These are phyloP conservation scores for Lucilia cuprina DNA, from an alignment of 1,140 invertebrate genomes.

Conservation along the genomic window DNA sequence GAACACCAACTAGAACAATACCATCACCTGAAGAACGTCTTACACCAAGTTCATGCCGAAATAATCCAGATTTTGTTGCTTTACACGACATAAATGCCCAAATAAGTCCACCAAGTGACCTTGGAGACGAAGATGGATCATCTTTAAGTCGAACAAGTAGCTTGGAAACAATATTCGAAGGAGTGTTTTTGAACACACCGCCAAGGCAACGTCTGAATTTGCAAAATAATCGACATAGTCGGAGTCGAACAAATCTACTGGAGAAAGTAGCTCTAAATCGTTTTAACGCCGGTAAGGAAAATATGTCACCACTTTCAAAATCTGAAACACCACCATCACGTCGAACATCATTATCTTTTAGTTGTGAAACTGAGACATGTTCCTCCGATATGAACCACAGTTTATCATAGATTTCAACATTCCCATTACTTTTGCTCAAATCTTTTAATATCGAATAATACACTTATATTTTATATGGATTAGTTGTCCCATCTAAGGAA, in stretches of 20 bases:
- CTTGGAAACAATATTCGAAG: slow-evolving; percentile 59
- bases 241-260: slow-evolving; percentile 48
- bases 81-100: slow-evolving; percentile 58
- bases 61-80: slow-evolving; percentile 54
- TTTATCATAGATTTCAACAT: not conserved
- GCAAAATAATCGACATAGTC: not conserved
- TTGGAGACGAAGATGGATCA: slow-evolving; percentile 24
- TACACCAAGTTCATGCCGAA: slow-evolving; percentile 32
- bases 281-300: slow-evolving; percentile 27
- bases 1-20: slow-evolving; percentile 39
- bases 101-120: slow-evolving; percentile 55
- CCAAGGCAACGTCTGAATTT: slow-evolving; percentile 35
- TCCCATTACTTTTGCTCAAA: not conserved
- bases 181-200: slow-evolving; percentile 56
- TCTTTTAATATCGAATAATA: too few relatives aligned
- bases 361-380: not conserved
- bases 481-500: too few relatives aligned
- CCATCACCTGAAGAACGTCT: slow-evolving; percentile 31
- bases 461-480: too few relatives aligned
- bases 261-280: slow-evolving; percentile 41
- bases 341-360: slow-evolving; percentile 10
- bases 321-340: not conserved
- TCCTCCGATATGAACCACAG: not conserved
- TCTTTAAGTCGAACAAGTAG: slow-evolving; percentile 44
- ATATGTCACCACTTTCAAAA: slow-evolving; percentile 19